Evolutionary conservation across 1,140 invertebrate species (phyloP).

Genomic region (Helicoverpa zea): DNA sequence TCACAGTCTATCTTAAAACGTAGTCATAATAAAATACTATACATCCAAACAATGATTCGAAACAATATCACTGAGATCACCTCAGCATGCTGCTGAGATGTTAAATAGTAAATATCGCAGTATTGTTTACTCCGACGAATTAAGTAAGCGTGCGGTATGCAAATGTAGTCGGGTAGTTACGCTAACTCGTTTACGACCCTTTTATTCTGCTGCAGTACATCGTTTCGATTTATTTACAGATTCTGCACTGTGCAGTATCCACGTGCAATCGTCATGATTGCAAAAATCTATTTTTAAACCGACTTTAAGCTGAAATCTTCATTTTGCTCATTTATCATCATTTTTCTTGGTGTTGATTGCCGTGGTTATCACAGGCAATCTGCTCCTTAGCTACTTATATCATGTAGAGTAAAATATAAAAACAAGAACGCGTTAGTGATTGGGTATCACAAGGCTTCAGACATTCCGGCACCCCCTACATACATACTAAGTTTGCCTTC

Average conservation of each 20-base stretch:
- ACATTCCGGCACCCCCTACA: no score
- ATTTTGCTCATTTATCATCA: no score
- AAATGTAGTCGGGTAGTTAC: neutral
- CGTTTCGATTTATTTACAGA: conserved; percentile 36
- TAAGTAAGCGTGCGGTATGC: neutral
- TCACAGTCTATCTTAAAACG: no score
- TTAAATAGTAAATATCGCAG: conserved; percentile 6
- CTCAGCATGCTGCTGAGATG: neutral
- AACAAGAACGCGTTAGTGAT: no score
- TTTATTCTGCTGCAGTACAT: conserved; percentile 16
- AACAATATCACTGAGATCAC: neutral
- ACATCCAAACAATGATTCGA: neutral
- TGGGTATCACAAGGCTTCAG: no score
- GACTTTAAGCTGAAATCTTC: no score
- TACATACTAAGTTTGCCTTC: no score
- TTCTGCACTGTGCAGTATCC: neutral
- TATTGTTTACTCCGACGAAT: neutral
- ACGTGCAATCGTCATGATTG: neutral
- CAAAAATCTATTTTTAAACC: no score
- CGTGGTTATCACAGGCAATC: no score
- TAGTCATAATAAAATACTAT: neutral
- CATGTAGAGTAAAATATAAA: no score
- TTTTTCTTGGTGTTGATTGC: no score
- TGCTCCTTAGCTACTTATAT: no score
- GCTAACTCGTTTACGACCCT: conserved; percentile 20